Percentiles rank a stretch among this genome's conserved stretches.
These are phyloP conservation scores for Orchestia grillus DNA, from an alignment of 1,140 invertebrate genomes.

Conservation along the genomic window DNA sequence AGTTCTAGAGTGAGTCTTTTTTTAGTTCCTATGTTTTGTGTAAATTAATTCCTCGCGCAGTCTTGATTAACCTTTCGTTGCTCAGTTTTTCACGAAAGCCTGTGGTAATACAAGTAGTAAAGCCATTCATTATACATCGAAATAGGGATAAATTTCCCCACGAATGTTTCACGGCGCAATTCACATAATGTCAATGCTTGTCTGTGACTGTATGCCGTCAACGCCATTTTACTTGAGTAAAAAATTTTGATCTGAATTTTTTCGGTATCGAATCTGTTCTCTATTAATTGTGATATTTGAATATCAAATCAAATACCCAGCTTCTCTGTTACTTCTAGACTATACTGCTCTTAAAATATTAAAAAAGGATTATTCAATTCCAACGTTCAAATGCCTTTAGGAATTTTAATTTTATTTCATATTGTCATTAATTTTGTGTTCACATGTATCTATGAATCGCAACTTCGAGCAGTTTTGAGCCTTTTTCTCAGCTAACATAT, in stretches of 20 bases:
- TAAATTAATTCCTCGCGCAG: too few species aligned
- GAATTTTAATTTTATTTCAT: neutral
- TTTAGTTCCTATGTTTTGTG: too few species aligned
- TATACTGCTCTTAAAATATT: neutral
- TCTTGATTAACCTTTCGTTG: too few species aligned
- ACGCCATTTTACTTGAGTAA: neutral
- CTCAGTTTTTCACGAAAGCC: too few species aligned
- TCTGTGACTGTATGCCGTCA: neutral
- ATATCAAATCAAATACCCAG: neutral
- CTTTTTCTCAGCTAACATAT: neutral
- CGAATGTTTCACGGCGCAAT: too few species aligned
- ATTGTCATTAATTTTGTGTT: neutral
- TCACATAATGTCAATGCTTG: too few species aligned
- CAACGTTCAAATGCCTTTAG: neutral
- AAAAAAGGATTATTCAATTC: neutral
- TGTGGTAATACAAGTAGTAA: too few species aligned
- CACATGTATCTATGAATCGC: neutral
- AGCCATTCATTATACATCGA: too few species aligned
- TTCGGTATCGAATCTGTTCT: neutral
- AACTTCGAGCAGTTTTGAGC: neutral
- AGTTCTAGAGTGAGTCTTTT: too few species aligned
- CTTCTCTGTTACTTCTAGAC: too few species aligned
- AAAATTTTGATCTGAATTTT: neutral
- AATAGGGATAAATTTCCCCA: too few species aligned
- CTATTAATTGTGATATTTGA: neutral